These are phyloP conservation scores for Mobula hypostoma DNA, from an alignment of 2,113 vertebrate species.

Conservation along the genomic window DNA sequence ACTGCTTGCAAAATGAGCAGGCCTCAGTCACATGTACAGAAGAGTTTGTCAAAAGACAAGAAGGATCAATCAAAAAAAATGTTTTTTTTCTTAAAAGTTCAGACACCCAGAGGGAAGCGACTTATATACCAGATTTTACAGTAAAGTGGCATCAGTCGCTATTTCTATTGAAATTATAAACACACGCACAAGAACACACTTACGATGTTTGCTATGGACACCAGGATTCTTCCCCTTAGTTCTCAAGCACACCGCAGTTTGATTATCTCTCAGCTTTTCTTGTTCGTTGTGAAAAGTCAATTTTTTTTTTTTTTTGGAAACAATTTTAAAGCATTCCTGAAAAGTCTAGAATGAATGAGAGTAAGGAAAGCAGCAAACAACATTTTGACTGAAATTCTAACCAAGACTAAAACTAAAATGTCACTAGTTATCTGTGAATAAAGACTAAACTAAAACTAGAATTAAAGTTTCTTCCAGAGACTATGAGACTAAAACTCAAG, in stretches of 20 bases:
- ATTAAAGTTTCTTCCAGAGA: slow-evolving; percentile 23
- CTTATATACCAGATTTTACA: too few species aligned
- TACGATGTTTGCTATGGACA: slow-evolving; percentile 24
- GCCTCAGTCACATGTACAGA: too few species aligned
- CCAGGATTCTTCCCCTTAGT: slow-evolving; percentile 28
- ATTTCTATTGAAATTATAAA: not conserved
- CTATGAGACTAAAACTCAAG: slow-evolving; percentile 25
- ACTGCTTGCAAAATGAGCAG: too few species aligned
- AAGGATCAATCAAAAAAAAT: too few species aligned
- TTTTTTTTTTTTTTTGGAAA: not conserved
- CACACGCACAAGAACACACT: slow-evolving; percentile 23
- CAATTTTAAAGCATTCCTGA: slow-evolving; percentile 28
- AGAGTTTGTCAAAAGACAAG: too few species aligned
- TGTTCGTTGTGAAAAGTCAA: slow-evolving; percentile 20
- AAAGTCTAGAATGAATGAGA: slow-evolving; percentile 30
- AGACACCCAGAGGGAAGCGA: too few species aligned
- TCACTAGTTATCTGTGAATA: slow-evolving; percentile 13
- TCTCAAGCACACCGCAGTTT: slow-evolving; percentile 20
- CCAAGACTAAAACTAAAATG: slow-evolving; percentile 22
- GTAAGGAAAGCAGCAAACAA: slow-evolving; percentile 30
- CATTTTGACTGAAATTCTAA: slow-evolving; percentile 21
- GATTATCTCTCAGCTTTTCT: slow-evolving; percentile 28
- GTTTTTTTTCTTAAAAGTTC: too few species aligned
- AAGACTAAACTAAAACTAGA: slow-evolving; percentile 20
- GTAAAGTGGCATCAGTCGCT: not conserved